Base-by-base conservation (phyloP, 2,888 invertebrate species). In the Electrophaes corylata region DNA sequence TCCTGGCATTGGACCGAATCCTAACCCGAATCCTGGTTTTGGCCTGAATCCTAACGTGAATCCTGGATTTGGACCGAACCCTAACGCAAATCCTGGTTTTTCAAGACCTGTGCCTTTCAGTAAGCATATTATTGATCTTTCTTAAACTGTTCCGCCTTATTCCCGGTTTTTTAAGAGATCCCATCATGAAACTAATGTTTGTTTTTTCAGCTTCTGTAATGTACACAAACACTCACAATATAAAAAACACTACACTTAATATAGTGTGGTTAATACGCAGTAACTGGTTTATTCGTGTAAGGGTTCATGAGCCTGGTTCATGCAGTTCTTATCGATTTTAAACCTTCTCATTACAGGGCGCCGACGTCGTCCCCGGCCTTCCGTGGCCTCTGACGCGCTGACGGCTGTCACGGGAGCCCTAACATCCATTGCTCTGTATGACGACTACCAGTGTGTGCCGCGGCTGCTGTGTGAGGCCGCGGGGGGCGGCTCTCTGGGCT, bases 371-470 rank as follows among this genome's bases (percentile, higher is more conserved):
- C 81, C 71, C 0, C 66, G 67, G 12, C 78, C 79, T 0, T 83
- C 86, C 0, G 48, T 83, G 3, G 80, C 85, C 0, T 74, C 85
- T 1, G 81, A 80, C 57, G 86, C 91, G 6, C 67, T 92, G 5
- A 76, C 84, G 1, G 75, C 83, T 0, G 77, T 91, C 2, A 83
- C 84, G 0, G 83, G 74, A 64, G 92, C 91, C 19, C 69, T 92
- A 6, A 78, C 85, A 0, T 91, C 92, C 4, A 86, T 92, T 23
- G 91, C 91, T 14, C 88, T 92, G 70, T 94, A 96, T 81, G 97
- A 97, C 79, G 96, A 96, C 78, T 92, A 94, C 70, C 94, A 95
- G 73, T 97, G 97, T 82, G 95, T 97, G 60, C 95, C 96, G 2
- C 92, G 96, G 76, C 91, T 97, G 68, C 89, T 97, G 62, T 97